A percentile compares a stretch with the other conserved stretches of the same genome.
Conservation (phyloP, 1,140 invertebrate genomes). For the Drosophila teissieri region DNA sequence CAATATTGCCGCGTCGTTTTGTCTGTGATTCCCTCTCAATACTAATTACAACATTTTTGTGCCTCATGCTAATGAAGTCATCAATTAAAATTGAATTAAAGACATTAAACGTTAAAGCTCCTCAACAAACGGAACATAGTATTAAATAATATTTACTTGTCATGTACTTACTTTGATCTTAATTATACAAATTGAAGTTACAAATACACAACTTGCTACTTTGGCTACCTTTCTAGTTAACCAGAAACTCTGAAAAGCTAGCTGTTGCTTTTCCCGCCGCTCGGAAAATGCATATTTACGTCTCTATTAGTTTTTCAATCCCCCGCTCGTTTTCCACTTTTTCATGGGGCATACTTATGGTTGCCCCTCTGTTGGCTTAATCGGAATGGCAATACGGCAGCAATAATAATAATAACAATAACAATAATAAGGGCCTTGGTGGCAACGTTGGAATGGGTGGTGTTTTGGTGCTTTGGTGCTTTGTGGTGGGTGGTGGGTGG, state of each 20-base stretch:
- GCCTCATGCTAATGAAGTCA: conserved; percentile 48
- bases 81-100: conserved; percentile 47
- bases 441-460: background rate
- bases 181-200: too few relatives aligned
- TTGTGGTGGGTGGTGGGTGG: conserved; percentile 5
- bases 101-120: conserved; percentile 11
- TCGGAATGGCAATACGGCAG: conserved; percentile 27
- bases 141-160: too few relatives aligned
- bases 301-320: background rate
- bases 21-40: conserved; percentile 25
- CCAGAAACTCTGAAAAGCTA: background rate
- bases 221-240: too few relatives aligned
- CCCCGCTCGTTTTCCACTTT: background rate
- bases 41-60: conserved; percentile 54
- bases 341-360: background rate
- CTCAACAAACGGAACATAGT: background rate
- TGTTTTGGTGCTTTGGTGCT: background rate
- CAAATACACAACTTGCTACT: too few relatives aligned
- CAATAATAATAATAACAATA: conserved; percentile 43
- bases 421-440: conserved; percentile 42
- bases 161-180: too few relatives aligned
- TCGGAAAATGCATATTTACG: background rate
- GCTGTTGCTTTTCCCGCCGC: background rate
- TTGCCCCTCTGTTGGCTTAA: conserved; percentile 17
- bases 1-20: conserved; percentile 14